Conservation (phyloP, 2,888 invertebrate genomes). For the Synergus laeviventris region DNA sequence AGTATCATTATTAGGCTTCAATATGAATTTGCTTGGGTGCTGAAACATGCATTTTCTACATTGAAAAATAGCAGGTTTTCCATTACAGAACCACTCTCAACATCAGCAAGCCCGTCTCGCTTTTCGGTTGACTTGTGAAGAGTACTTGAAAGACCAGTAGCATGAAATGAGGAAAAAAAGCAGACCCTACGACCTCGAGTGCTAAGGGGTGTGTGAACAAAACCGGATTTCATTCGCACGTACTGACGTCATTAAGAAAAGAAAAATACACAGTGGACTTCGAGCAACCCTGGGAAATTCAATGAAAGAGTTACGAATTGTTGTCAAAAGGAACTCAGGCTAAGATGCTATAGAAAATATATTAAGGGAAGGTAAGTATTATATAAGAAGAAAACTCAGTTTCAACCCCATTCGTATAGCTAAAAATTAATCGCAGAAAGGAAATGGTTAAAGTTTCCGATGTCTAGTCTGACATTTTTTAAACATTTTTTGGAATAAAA, state of each 20-base stretch:
- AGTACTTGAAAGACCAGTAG: constrained; percentile 39
- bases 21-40: constrained; percentile 54
- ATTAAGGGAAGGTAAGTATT: neutral
- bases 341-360: neutral
- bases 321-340: constrained; percentile 1
- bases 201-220: constrained; percentile 14
- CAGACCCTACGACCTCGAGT: constrained; percentile 24
- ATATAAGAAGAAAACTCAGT: neutral
- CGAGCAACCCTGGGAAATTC: neutral
- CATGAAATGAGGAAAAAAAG: constrained; percentile 42
- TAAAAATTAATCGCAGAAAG: neutral
- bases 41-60: constrained; percentile 56
- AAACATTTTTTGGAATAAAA: too few species aligned
- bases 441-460: too few species aligned
- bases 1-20: constrained; percentile 55
- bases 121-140: constrained; percentile 28
- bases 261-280: neutral
- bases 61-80: constrained; percentile 54
- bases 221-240: neutral
- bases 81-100: constrained; percentile 20
- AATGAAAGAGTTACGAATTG: constrained; percentile 7
- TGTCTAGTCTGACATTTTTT: too few species aligned
- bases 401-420: neutral
- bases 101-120: constrained; percentile 6
- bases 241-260: constrained; percentile 18